Evolutionary conservation across 1,140 invertebrate species (phyloP).

Genomic region (Atta texana): DNA sequence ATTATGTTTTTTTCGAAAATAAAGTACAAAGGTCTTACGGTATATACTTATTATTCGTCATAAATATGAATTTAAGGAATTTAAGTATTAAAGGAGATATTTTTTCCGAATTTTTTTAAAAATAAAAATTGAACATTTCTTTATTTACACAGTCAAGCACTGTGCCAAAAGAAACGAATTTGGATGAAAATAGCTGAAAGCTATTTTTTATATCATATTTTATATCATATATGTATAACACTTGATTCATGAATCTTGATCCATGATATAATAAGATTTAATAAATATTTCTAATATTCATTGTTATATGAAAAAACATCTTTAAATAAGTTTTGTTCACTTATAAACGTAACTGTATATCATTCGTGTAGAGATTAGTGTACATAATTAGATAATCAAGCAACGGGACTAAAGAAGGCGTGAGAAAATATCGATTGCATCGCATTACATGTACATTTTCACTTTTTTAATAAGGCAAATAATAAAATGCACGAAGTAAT

Average conservation of each 20-base stretch:
- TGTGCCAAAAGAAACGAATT: neutral
- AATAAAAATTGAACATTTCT: neutral
- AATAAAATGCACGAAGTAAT: neutral
- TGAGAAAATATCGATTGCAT: conserved; percentile 41
- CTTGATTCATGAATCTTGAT: neutral
- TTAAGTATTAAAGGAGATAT: neutral
- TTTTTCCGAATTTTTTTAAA: neutral
- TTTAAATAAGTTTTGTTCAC: neutral
- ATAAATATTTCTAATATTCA: neutral
- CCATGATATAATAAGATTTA: neutral
- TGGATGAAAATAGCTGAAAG: neutral
- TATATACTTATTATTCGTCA: neutral
- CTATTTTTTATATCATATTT: too few species aligned
- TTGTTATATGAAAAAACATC: neutral
- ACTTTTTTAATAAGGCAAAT: conserved; percentile 18
- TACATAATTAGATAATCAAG: conserved; percentile 36
- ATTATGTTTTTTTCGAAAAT: neutral
- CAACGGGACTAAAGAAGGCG: conserved; percentile 35
- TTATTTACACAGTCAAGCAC: neutral
- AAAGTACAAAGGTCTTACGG: neutral
- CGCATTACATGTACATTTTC: neutral
- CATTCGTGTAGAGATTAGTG: neutral
- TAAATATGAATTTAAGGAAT: neutral
- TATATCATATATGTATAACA: neutral
- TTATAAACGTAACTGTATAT: neutral